Evolutionary conservation across 1,140 invertebrate species (phyloP).

Genomic region (Thaumatotibia leucotreta): DNA sequence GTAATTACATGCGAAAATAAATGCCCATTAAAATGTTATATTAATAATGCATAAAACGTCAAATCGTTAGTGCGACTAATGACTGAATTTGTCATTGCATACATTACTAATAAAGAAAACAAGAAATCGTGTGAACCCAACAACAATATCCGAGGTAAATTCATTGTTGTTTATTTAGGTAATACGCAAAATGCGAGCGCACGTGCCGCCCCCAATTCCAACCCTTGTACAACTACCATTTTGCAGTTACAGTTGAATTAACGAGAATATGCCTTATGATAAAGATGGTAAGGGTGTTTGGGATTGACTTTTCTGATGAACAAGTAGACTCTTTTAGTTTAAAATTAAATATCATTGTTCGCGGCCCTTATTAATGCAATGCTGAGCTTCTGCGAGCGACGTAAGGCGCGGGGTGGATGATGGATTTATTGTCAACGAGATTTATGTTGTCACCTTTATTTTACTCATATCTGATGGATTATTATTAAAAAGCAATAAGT

Average conservation of each 20-base stretch:
- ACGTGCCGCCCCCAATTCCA: slow-evolving; percentile 48
- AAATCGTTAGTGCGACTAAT: neutral
- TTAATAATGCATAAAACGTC: neutral
- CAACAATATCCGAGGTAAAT: slow-evolving; percentile 38
- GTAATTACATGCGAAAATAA: no score
- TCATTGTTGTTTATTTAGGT: slow-evolving; percentile 67
- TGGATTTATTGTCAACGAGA: slow-evolving; percentile 63
- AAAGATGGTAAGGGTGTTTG: slow-evolving; percentile 13
- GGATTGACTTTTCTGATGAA: slow-evolving; percentile 27
- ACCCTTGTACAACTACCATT: slow-evolving; percentile 42
- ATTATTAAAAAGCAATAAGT: no score
- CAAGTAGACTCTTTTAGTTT: slow-evolving; percentile 60
- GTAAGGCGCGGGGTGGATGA: slow-evolving; percentile 36
- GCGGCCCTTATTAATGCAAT: slow-evolving; percentile 71
- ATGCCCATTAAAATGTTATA: no score
- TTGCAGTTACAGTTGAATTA: slow-evolving; percentile 15
- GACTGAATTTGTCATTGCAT: neutral
- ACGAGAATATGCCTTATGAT: slow-evolving; percentile 34
- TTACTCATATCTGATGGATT: neutral
- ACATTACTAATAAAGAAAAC: slow-evolving; percentile 22
- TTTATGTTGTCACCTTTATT: slow-evolving; percentile 43
- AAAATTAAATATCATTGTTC: slow-evolving; percentile 74
- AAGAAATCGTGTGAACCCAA: slow-evolving; percentile 53
- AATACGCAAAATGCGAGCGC: slow-evolving; percentile 68
- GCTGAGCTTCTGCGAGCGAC: slow-evolving; percentile 52